These are phyloP conservation scores for Serranus cabrilla DNA, from an alignment of 2,797 vertebrate genomes.

Conservation along the genomic window DNA sequence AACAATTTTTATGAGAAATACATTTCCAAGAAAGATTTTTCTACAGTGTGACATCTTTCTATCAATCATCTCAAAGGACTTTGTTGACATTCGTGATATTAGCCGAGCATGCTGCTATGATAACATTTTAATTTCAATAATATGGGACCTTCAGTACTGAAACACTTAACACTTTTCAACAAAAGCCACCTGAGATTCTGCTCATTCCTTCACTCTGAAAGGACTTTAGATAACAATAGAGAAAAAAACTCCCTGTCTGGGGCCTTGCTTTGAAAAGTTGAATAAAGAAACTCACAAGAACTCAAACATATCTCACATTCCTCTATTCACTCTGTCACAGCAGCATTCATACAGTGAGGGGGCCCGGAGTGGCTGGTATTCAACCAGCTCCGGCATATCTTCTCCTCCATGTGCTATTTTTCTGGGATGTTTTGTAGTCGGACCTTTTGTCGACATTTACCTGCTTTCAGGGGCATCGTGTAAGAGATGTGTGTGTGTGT, in stretches of 20 bases:
- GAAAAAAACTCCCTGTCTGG: neutral
- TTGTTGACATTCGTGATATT: too few relatives aligned
- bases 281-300: constrained; percentile 18
- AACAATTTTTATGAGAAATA: too few relatives aligned
- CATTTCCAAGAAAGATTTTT: too few relatives aligned
- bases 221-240: constrained; percentile 12
- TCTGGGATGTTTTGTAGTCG: neutral
- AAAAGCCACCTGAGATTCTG: neutral
- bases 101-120: too few relatives aligned
- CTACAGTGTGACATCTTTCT: too few relatives aligned
- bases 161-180: neutral
- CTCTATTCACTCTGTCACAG: neutral
- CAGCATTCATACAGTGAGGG: neutral
- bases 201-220: constrained; percentile 15
- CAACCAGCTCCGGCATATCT: constrained; percentile 2
- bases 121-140: neutral
- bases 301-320: constrained; percentile 25
- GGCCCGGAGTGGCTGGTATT: neutral
- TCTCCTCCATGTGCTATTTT: neutral
- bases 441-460: neutral
- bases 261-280: constrained; percentile 13
- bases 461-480: constrained; percentile 2
- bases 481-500: neutral
- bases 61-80: too few relatives aligned
- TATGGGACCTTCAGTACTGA: neutral